Conservation (phyloP, 2,888 invertebrate genomes). For the Macropis europaea region DNA sequence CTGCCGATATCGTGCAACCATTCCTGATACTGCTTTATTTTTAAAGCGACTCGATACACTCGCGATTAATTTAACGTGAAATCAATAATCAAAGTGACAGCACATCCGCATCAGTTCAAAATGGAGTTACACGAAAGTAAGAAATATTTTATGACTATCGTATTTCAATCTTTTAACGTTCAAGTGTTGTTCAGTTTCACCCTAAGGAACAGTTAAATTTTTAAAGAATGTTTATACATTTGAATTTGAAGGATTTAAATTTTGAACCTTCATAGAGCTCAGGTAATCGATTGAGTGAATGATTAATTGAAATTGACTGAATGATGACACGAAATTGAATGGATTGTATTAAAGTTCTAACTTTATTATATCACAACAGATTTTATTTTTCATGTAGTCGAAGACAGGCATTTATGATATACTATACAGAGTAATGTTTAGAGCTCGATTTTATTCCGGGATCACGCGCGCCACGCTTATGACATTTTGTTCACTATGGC, state of each 20-base stretch:
- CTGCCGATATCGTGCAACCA: not conserved
- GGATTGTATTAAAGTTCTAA: constrained; percentile 50
- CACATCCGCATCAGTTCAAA: not conserved
- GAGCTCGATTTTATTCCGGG: constrained; percentile 52
- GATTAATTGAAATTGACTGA: no score
- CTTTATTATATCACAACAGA: constrained; percentile 73
- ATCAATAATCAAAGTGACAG: constrained; percentile 1
- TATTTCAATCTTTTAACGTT: no score
- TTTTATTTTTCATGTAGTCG: constrained; percentile 64
- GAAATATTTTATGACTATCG: no score
- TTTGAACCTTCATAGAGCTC: no score
- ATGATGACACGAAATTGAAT: not conserved
- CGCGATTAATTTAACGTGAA: not conserved
- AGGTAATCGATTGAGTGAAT: no score
- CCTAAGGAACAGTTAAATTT: no score
- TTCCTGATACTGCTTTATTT: not conserved
- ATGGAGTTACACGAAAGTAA: no score
- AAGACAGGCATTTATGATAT: constrained; percentile 61
- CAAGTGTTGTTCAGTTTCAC: no score
- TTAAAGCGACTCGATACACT: constrained; percentile 2
- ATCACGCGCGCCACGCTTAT: constrained; percentile 75
- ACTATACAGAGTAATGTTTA: constrained; percentile 70
- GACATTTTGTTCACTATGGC: constrained; percentile 97
- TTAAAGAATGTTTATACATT: no score
- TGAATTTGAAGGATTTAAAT: no score